Percentiles rank a stretch among this genome's conserved stretches.
Conservation (phyloP, 1,140 invertebrate species). For the Hyphantria cunea region DNA sequence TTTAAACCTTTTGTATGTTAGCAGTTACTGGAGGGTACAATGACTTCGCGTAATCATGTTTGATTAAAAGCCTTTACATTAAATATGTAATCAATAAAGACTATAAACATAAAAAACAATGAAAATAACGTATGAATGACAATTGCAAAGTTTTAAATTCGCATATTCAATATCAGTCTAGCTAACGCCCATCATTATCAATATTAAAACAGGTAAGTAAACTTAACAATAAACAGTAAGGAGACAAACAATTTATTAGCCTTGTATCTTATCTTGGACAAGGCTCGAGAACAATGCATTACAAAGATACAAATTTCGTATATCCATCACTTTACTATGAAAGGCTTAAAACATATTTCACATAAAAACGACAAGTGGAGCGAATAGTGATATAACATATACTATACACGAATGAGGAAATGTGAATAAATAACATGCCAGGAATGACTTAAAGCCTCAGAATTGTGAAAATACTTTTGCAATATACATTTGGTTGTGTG, state of each 20-base stretch:
- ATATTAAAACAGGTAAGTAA: no score
- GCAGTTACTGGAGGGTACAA: no score
- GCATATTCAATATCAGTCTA: no score
- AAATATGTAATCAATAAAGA: no score
- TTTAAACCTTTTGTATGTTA: no score
- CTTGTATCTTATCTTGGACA: conserved; percentile 59
- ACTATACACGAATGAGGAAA: conserved; percentile 23
- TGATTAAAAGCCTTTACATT: no score
- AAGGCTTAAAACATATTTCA: conserved; percentile 23
- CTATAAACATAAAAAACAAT: no score
- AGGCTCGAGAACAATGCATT: conserved; percentile 59
- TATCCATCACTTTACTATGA: conserved; percentile 37
- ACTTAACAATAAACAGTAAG: not conserved
- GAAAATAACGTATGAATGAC: no score
- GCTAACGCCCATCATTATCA: no score
- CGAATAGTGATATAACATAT: conserved; percentile 7
- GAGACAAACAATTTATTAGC: conserved; percentile 29
- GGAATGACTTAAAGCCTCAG: conserved; percentile 8
- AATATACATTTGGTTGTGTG: no score
- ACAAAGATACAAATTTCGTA: conserved; percentile 45
- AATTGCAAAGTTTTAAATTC: no score
- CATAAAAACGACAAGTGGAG: conserved; percentile 8
- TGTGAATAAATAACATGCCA: conserved; percentile 18
- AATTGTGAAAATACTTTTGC: conserved; percentile 34
- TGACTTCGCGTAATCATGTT: no score